These are phyloP conservation scores for Cephus runcator DNA, from an alignment of 2,888 invertebrate genomes.

Conservation along the genomic window DNA sequence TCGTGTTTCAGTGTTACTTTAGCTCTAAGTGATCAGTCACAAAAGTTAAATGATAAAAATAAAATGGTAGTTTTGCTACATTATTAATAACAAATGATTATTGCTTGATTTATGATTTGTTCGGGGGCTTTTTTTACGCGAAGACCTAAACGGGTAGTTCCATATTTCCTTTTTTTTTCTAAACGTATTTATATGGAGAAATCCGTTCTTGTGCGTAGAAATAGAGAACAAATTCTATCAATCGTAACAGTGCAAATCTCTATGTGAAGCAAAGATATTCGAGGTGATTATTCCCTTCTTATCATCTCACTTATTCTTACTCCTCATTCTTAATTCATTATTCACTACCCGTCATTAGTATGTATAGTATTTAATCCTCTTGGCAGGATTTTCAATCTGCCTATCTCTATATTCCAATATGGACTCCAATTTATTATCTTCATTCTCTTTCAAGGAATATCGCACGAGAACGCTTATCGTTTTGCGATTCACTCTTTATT, in stretches of 20 bases:
- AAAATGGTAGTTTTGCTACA: neutral
- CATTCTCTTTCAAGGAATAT: slow-evolving; percentile 2
- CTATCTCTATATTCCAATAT: neutral
- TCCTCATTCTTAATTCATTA: neutral
- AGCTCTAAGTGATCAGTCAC: neutral
- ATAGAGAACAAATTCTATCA: slow-evolving; percentile 1
- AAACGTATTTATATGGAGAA: slow-evolving; percentile 12
- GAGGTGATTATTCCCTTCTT: neutral
- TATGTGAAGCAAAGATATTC: neutral
- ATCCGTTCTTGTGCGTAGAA: slow-evolving; percentile 18
- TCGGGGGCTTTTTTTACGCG: neutral
- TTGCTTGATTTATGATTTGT: neutral
- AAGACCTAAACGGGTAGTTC: neutral
- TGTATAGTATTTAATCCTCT: neutral
- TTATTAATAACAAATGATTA: neutral
- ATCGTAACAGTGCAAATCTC: neutral
- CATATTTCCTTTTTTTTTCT: neutral
- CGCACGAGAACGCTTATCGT: neutral
- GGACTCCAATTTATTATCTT: neutral
- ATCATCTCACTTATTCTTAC: neutral
- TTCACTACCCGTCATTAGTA: neutral
- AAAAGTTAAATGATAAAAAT: slow-evolving; percentile 23
- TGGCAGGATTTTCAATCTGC: neutral
- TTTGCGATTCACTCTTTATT: neutral
- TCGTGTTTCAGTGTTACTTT: slow-evolving; percentile 19